phyloP scores from a whole-genome alignment of 2,113 vertebrate genomes.

The Cavia porcellus region DNA sequence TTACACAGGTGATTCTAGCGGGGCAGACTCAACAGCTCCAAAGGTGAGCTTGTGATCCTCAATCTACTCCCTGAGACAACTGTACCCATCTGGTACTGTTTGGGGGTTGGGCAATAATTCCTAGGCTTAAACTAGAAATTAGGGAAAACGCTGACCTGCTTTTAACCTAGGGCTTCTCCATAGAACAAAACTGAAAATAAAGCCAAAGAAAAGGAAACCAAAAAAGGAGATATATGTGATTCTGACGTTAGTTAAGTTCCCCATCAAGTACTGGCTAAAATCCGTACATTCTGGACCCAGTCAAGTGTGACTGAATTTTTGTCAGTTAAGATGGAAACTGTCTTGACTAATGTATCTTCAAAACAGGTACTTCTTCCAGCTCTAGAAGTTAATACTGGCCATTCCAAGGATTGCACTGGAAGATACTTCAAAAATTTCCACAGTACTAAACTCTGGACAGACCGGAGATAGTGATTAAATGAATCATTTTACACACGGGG shows the following conservation, averaged over 20 bases:
- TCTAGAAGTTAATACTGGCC: not conserved
- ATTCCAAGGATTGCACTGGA: not conserved
- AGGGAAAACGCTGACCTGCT: not conserved
- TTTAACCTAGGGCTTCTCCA: not conserved
- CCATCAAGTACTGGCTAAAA: not conserved
- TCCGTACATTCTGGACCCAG: not conserved
- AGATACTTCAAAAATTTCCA: constrained; percentile 42
- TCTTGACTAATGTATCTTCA: not conserved
- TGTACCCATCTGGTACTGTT: not conserved
- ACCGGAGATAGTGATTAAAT: not conserved
- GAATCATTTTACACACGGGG: too few relatives aligned
- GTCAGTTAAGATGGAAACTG: not conserved
- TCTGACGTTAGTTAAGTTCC: not conserved
- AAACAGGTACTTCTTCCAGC: constrained; percentile 22
- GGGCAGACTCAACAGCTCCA: not conserved
- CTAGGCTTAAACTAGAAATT: not conserved
- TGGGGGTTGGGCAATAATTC: not conserved
- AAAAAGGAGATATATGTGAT: not conserved
- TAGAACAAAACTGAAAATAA: not conserved
- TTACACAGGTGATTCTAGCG: not conserved
- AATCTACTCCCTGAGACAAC: not conserved
- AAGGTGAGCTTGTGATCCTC: not conserved
- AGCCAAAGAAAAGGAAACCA: not conserved
- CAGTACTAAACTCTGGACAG: not conserved
- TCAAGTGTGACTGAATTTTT: not conserved